A percentile compares a stretch with the other conserved stretches of the same genome.
Conservation (phyloP, 2,113 vertebrate genomes). For the Podarcis cretensis region DNA sequence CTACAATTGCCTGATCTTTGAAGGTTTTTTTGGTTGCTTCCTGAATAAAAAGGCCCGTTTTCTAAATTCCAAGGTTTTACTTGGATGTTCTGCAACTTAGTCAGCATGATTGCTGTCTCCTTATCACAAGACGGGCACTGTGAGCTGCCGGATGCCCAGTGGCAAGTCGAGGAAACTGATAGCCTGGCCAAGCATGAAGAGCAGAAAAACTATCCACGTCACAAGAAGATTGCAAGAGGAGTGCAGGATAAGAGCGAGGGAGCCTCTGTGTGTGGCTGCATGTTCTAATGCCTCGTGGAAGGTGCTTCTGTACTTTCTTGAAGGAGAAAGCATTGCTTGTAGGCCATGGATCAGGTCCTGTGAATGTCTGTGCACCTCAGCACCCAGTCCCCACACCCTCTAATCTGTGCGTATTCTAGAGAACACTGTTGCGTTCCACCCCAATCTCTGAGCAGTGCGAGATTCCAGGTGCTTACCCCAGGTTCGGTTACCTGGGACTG, state of each 20-base stretch:
- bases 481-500: too few species aligned
- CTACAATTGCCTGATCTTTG: background rate
- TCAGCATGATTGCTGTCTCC: background rate
- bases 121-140: background rate
- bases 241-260: background rate
- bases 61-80: background rate
- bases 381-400: too few species aligned
- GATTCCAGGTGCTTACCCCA: too few species aligned
- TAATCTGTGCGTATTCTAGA: too few species aligned
- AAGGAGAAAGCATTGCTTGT: too few species aligned
- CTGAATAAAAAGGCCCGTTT: background rate
- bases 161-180: background rate
- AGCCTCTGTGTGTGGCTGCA: background rate
- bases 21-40: background rate
- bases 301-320: too few species aligned
- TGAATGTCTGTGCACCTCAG: too few species aligned
- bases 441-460: too few species aligned
- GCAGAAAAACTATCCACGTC: background rate
- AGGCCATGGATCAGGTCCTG: too few species aligned
- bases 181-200: background rate
- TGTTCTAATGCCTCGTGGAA: too few species aligned
- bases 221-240: background rate
- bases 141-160: background rate
- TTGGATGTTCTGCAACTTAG: background rate
- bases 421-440: too few species aligned